phyloP scores from a whole-genome alignment of 2,888 invertebrate species.

The Plagodis pulveraria region DNA sequence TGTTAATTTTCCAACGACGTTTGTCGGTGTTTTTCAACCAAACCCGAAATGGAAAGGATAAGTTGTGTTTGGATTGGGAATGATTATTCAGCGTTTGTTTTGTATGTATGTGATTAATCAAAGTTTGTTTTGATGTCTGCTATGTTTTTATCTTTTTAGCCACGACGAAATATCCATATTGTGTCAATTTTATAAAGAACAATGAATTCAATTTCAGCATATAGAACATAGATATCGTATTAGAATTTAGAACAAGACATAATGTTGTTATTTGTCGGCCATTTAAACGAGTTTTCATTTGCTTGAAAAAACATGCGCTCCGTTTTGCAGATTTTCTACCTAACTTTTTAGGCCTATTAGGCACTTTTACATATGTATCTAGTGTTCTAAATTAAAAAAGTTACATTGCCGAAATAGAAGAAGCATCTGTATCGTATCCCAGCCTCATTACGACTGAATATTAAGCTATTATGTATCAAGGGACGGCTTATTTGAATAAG shows the following conservation, averaged over 20 bases:
- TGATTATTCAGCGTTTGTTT: slow-evolving; percentile 56
- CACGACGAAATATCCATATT: neutral
- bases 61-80: slow-evolving; percentile 50
- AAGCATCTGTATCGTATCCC: too few relatives aligned
- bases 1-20: slow-evolving; percentile 76
- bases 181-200: too few relatives aligned
- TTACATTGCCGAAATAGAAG: too few relatives aligned
- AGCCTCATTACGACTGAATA: slow-evolving; percentile 54
- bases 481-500: slow-evolving; percentile 82
- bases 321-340: too few relatives aligned
- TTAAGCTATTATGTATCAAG: slow-evolving; percentile 76
- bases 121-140: slow-evolving; percentile 6
- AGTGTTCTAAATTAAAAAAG: slow-evolving; percentile 15
- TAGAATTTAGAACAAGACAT: too few relatives aligned
- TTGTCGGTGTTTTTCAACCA: slow-evolving; percentile 63
- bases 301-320: too few relatives aligned
- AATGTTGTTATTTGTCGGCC: too few relatives aligned
- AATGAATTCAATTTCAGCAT: too few relatives aligned
- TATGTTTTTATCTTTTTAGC: neutral
- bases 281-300: too few relatives aligned
- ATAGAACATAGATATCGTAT: too few relatives aligned
- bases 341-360: too few relatives aligned
- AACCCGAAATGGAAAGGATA: slow-evolving; percentile 54
- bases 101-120: slow-evolving; percentile 22
- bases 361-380: too few relatives aligned